phyloP scores from a whole-genome alignment of 2,797 vertebrate genomes.

The Melopsittacus undulatus region DNA sequence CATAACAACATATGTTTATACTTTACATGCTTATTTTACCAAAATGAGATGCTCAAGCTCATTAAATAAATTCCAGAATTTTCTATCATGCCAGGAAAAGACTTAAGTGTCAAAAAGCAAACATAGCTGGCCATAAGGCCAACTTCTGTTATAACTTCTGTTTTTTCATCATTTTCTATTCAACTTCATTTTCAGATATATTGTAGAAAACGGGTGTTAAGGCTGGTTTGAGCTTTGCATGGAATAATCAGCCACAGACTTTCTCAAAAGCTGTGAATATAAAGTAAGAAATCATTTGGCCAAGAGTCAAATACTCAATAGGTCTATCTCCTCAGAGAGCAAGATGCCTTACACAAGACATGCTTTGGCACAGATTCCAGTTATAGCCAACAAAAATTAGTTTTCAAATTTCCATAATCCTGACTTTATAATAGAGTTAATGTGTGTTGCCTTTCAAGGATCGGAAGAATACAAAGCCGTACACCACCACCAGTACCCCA shows the following conservation, averaged over 20 bases:
- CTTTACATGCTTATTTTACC: constrained; percentile 26
- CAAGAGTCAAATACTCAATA: constrained; percentile 43
- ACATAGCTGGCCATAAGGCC: constrained; percentile 28
- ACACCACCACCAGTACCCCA: neutral
- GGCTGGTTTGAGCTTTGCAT: constrained; percentile 28
- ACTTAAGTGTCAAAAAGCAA: constrained; percentile 35
- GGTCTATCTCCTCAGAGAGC: constrained; percentile 29
- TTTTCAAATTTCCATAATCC: neutral
- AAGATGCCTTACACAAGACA: constrained; percentile 20
- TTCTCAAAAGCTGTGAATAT: constrained; percentile 55
- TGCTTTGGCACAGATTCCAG: neutral
- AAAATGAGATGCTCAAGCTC: constrained; percentile 28
- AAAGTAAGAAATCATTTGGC: constrained; percentile 63
- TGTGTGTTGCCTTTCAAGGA: neutral
- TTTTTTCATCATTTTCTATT: constrained; percentile 16
- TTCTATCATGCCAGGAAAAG: constrained; percentile 23
- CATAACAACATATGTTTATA: constrained; percentile 2
- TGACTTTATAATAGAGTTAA: neutral
- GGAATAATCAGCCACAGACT: constrained; percentile 34
- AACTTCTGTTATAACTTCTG: constrained; percentile 58
- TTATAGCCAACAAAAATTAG: neutral
- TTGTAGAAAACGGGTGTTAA: constrained; percentile 3
- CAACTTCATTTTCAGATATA: constrained; percentile 21
- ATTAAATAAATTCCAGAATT: constrained; percentile 54
- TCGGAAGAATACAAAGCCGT: neutral